Conservation (phyloP, 1,140 invertebrate species). For the Myzus persicae region DNA sequence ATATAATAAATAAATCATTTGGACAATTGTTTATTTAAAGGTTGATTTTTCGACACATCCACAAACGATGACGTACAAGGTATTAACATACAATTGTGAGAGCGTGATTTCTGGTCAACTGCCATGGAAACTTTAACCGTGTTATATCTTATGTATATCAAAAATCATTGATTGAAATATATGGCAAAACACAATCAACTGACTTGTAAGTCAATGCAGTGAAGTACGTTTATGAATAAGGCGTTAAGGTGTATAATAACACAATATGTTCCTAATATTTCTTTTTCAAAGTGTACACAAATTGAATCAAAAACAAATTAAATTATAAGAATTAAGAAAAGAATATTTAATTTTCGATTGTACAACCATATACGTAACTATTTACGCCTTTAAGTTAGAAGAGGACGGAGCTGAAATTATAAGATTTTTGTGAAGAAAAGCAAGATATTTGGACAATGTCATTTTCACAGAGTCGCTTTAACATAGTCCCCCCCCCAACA, state of each 20-base stretch:
- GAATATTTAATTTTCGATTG: neutral
- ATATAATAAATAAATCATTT: no score
- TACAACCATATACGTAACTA: neutral
- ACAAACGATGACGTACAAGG: neutral
- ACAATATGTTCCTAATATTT: neutral
- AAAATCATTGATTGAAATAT: neutral
- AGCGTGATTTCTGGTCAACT: neutral
- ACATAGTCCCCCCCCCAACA: no score
- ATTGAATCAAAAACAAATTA: neutral
- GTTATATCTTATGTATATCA: neutral
- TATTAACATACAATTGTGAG: neutral
- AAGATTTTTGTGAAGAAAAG: neutral
- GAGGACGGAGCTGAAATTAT: neutral
- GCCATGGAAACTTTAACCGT: neutral
- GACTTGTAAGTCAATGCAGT: neutral
- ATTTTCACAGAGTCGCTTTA: no score
- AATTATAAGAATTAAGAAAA: neutral
- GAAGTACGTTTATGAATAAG: neutral
- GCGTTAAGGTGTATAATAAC: neutral
- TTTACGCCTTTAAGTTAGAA: neutral
- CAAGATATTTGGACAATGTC: neutral
- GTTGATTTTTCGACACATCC: neutral
- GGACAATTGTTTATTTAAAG: neutral
- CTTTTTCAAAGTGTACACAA: neutral
- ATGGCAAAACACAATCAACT: neutral